Percentiles rank a stretch among this genome's conserved stretches.
These are phyloP conservation scores for Callyntrura guangdongensis DNA, from an alignment of 2,888 invertebrate species.

Conservation along the genomic window DNA sequence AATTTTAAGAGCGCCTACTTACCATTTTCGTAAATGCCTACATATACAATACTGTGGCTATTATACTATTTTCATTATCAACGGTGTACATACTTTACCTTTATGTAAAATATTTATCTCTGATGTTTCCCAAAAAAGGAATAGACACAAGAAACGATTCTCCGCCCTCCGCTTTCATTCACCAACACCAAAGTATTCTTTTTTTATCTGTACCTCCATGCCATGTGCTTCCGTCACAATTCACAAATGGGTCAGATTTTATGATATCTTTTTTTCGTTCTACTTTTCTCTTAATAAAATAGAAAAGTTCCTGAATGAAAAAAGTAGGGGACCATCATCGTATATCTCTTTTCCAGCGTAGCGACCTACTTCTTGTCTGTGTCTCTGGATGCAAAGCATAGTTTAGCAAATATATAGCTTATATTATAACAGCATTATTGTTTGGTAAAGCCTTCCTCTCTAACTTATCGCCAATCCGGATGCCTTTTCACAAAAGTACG, in stretches of 20 bases:
- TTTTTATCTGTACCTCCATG: neutral
- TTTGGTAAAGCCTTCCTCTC: no score
- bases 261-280: constrained; percentile 54
- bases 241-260: constrained; percentile 63
- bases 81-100: no score
- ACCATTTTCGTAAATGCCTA: no score
- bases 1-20: neutral
- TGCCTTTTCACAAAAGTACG: no score
- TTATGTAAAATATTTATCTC: neutral
- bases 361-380: neutral
- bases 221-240: constrained; percentile 61
- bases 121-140: neutral
- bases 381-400: neutral
- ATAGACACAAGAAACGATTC: constrained; percentile 12
- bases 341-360: neutral
- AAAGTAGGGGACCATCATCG: neutral
- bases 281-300: constrained; percentile 46
- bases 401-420: no score
- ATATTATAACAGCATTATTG: no score
- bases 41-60: no score
- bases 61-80: no score
- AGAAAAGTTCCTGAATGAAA: constrained; percentile 51
- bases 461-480: no score
- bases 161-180: neutral
- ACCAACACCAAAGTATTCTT: neutral